Percentiles rank a stretch among this genome's conserved stretches.
These are phyloP conservation scores for Eretmocerus hayati DNA, from an alignment of 2,888 invertebrate species.

Conservation along the genomic window DNA sequence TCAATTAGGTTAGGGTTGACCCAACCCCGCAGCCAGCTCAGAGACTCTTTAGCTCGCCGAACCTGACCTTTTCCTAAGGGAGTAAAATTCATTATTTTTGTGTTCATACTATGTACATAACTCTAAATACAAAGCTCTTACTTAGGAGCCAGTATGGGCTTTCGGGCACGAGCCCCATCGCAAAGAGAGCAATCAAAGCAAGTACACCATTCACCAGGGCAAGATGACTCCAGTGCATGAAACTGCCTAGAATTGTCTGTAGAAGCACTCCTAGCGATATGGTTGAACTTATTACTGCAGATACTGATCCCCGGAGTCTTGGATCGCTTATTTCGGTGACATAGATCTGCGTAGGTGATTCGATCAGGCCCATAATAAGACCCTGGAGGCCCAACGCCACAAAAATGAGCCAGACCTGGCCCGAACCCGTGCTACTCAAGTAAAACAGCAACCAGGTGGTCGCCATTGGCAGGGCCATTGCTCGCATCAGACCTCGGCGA, in stretches of 20 bases:
- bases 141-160: constrained; percentile 14
- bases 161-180: constrained; percentile 5
- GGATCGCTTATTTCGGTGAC: constrained; percentile 12
- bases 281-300: neutral
- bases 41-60: neutral
- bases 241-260: constrained; percentile 5
- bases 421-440: neutral
- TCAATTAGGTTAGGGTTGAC: neutral
- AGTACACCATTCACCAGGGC: constrained; percentile 1
- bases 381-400: neutral
- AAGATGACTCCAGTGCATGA: constrained; percentile 4
- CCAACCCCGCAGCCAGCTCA: constrained; percentile 15
- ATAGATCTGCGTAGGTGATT: constrained; percentile 4
- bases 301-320: neutral
- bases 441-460: constrained; percentile 5
- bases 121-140: neutral
- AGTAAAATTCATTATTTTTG: neutral
- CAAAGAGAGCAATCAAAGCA: neutral
- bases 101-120: neutral
- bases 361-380: constrained; percentile 4
- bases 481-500: neutral
- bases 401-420: neutral
- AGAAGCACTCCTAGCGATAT: constrained; percentile 8
- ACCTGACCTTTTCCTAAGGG: constrained; percentile 7
- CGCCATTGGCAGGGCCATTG: constrained; percentile 1